Percentiles rank a stretch among this genome's conserved stretches.
These are phyloP conservation scores for Leptopilina drosophilae DNA, from an alignment of 2,888 invertebrate species.

Conservation along the genomic window DNA sequence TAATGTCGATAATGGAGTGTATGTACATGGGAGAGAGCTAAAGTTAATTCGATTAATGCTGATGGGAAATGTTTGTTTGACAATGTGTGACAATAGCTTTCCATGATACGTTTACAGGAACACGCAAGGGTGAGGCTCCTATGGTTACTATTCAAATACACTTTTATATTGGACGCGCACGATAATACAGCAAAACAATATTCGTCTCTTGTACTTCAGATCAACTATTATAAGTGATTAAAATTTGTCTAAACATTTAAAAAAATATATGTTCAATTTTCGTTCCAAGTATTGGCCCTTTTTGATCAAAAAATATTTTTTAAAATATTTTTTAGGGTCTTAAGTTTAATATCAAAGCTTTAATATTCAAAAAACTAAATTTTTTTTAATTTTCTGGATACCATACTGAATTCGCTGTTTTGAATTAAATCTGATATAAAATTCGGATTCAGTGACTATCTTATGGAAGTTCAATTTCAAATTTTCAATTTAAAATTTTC, in stretches of 20 bases:
- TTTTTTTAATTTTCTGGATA: too few species aligned
- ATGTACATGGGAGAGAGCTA: neutral
- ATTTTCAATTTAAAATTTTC: too few species aligned
- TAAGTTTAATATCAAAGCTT: too few species aligned
- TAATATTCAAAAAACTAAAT: too few species aligned
- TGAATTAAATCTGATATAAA: too few species aligned
- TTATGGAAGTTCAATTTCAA: too few species aligned
- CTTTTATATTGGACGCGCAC: conserved; percentile 21
- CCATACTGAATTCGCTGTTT: too few species aligned
- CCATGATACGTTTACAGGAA: conserved; percentile 30
- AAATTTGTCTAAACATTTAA: neutral
- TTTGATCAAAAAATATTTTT: too few species aligned
- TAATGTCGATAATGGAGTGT: conserved; percentile 13
- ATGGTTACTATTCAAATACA: conserved; percentile 39
- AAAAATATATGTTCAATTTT: conserved; percentile 12
- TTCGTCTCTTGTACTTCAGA: conserved; percentile 5
- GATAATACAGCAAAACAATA: neutral
- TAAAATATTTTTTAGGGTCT: too few species aligned
- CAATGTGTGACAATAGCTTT: conserved; percentile 32
- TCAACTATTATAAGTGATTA: conserved; percentile 26
- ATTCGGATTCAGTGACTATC: too few species aligned
- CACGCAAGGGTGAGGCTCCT: conserved; percentile 39
- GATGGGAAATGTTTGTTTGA: conserved; percentile 24
- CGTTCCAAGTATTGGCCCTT: neutral
- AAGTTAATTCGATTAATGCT: conserved; percentile 40